Conservation (phyloP, 2,888 invertebrate genomes). For the Cataglyphis altisquamis region DNA sequence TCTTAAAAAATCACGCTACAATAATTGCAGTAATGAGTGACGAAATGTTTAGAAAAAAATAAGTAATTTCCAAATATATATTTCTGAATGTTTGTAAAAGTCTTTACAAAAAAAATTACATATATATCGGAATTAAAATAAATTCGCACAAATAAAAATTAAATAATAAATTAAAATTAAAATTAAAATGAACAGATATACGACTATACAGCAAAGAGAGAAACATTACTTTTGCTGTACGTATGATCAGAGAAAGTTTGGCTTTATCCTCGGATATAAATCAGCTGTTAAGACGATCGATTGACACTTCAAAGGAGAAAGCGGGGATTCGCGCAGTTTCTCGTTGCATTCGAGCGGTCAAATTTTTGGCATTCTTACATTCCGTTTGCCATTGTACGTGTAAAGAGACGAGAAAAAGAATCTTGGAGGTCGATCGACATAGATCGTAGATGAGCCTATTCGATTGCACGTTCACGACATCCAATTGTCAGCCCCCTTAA, state of each 20-base stretch:
- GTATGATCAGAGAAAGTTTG: conserved; percentile 34
- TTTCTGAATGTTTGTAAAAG: not conserved
- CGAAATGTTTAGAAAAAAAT: not conserved
- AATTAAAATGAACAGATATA: conserved; percentile 2
- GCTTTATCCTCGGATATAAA: conserved; percentile 18
- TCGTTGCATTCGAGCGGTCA: not conserved
- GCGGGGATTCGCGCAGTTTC: conserved; percentile 4
- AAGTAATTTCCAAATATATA: not conserved
- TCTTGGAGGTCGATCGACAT: not conserved
- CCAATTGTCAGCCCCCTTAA: conserved; percentile 13
- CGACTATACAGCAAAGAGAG: not conserved
- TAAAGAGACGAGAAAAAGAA: not conserved
- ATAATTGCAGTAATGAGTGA: not conserved
- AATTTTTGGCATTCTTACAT: not conserved
- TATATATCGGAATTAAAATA: not conserved
- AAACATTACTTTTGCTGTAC: not conserved
- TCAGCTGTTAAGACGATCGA: conserved; percentile 16
- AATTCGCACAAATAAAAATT: conserved; percentile 1
- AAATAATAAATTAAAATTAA: conserved; percentile 20
- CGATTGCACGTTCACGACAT: not conserved
- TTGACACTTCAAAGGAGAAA: conserved; percentile 37
- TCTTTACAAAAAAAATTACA: not conserved
- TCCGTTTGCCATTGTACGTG: not conserved
- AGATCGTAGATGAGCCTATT: not conserved
- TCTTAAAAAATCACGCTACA: not conserved